Conservation (phyloP, 2,888 invertebrate genomes). For the Polydrusus cervinus region DNA sequence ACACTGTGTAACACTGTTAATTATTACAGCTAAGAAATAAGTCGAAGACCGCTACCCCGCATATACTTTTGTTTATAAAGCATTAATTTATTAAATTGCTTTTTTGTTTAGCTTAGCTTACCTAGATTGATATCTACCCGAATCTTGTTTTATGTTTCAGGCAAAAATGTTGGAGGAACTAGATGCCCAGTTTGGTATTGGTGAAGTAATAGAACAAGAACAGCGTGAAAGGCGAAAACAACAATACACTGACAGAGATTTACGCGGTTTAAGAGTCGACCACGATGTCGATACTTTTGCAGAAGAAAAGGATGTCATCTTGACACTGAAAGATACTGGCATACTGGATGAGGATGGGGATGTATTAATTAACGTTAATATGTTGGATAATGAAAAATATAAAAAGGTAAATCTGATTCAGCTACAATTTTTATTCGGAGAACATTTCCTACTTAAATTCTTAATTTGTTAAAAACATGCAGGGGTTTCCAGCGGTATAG, state of each 20-base stretch:
- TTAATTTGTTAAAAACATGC: too few relatives aligned
- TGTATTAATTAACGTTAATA: constrained; percentile 92
- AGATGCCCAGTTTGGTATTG: constrained; percentile 95
- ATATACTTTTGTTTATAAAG: too few relatives aligned
- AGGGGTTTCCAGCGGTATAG: too few relatives aligned
- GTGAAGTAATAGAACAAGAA: constrained; percentile 88
- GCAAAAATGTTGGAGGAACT: constrained; percentile 95
- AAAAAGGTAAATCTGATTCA: constrained; percentile 75
- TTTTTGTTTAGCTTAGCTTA: too few relatives aligned
- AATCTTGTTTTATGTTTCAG: constrained; percentile 69
- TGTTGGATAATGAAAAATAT: constrained; percentile 88
- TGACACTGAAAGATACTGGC: constrained; percentile 95
- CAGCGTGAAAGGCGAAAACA: constrained; percentile 74
- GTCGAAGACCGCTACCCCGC: too few relatives aligned
- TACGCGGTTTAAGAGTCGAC: constrained; percentile 89
- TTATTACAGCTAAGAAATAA: too few relatives aligned
- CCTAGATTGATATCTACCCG: too few relatives aligned
- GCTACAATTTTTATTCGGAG: background rate
- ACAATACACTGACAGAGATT: constrained; percentile 81
- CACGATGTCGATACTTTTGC: constrained; percentile 82
- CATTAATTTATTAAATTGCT: too few relatives aligned
- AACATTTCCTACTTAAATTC: too few relatives aligned
- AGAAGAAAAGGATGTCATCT: constrained; percentile 89
- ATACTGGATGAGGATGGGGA: constrained; percentile 90
- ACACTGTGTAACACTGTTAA: too few relatives aligned